These are phyloP conservation scores for Meteorus colon DNA, from an alignment of 2,888 invertebrate species.

Conservation along the genomic window DNA sequence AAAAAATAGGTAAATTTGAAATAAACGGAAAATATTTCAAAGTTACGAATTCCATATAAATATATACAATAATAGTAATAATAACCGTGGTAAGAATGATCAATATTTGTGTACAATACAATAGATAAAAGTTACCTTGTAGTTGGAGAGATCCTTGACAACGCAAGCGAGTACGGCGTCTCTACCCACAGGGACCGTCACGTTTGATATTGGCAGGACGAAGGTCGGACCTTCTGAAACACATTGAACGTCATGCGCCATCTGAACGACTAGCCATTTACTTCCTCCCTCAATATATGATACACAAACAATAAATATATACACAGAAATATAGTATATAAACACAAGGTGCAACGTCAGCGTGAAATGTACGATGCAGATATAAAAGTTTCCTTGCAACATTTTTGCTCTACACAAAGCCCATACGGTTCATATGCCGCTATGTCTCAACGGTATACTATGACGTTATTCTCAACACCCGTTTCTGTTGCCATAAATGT, in stretches of 20 bases:
- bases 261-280: slow-evolving; percentile 27
- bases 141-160: slow-evolving; percentile 88
- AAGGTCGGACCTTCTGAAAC: slow-evolving; percentile 87
- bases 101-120: not conserved
- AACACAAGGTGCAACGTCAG: slow-evolving; percentile 43
- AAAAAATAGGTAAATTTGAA: not conserved
- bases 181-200: slow-evolving; percentile 88
- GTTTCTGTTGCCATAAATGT: not conserved
- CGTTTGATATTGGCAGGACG: slow-evolving; percentile 86
- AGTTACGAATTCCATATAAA: not conserved
- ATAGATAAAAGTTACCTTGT: slow-evolving; percentile 79
- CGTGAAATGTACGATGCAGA: slow-evolving; percentile 39
- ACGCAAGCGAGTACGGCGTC: slow-evolving; percentile 88
- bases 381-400: slow-evolving; percentile 20
- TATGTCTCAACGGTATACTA: not conserved
- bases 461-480: slow-evolving; percentile 1
- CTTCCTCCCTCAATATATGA: not conserved
- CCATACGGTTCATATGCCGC: not conserved
- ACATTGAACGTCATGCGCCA: slow-evolving; percentile 35
- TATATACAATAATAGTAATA: not conserved
- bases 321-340: slow-evolving; percentile 44
- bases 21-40: not conserved
- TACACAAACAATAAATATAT: slow-evolving; percentile 18
- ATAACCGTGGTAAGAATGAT: not conserved
- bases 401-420: not conserved